phyloP scores from a whole-genome alignment of 2,888 invertebrate species.

The Macrostomum cliftonense region DNA sequence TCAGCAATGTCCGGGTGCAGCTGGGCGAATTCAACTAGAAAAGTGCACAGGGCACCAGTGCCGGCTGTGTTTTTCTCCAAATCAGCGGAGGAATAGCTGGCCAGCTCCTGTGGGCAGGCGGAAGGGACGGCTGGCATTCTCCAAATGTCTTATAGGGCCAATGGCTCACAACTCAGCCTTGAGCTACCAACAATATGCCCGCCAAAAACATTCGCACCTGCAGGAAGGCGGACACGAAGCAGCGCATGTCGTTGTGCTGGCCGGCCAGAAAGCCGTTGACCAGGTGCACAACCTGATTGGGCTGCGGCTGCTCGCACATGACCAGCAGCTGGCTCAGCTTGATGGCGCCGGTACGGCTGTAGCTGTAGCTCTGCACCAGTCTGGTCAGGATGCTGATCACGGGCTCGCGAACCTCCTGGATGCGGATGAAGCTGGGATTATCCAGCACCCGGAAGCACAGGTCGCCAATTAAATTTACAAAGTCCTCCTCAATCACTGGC shows the following conservation, averaged over 20 bases:
- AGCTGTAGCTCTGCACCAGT: slow-evolving; percentile 61
- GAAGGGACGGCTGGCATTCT: slow-evolving; percentile 1
- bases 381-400: slow-evolving; percentile 60
- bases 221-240: slow-evolving; percentile 8
- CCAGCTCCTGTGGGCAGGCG: slow-evolving; percentile 40
- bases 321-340: slow-evolving; percentile 50
- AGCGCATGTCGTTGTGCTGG: slow-evolving; percentile 4
- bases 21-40: slow-evolving; percentile 49
- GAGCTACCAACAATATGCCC: too few relatives aligned
- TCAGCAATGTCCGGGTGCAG: slow-evolving; percentile 47
- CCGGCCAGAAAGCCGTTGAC: background rate
- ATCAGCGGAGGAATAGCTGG: slow-evolving; percentile 48
- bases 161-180: too few relatives aligned
- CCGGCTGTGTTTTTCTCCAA: slow-evolving; percentile 39
- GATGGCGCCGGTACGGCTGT: slow-evolving; percentile 44
- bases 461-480: slow-evolving; percentile 54
- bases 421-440: slow-evolving; percentile 33
- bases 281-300: slow-evolving; percentile 29
- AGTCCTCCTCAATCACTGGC: slow-evolving; percentile 60
- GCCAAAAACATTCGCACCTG: background rate
- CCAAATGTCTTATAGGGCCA: slow-evolving; percentile 4
- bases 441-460: slow-evolving; percentile 51
- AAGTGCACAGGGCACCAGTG: slow-evolving; percentile 40
- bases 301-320: slow-evolving; percentile 52
- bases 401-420: slow-evolving; percentile 50